These are phyloP conservation scores for Ectobius pallidus DNA, from an alignment of 2,888 invertebrate genomes.

Conservation along the genomic window DNA sequence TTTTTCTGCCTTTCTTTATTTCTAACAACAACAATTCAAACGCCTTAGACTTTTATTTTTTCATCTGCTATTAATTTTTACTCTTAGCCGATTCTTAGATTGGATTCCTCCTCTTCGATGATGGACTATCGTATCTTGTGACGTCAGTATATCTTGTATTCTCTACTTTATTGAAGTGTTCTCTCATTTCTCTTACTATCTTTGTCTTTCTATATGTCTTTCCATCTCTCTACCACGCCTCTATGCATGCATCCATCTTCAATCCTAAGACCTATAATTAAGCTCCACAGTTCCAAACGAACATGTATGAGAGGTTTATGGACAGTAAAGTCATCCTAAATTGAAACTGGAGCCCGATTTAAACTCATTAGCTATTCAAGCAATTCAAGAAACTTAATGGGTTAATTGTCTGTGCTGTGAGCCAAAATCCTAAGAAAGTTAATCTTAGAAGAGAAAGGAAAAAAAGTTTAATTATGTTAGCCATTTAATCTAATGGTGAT, in stretches of 20 bases:
- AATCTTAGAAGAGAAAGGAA: no score
- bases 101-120: slow-evolving; percentile 18
- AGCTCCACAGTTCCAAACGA: slow-evolving; percentile 16
- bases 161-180: slow-evolving; percentile 20
- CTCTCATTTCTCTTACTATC: no score
- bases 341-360: slow-evolving; percentile 22
- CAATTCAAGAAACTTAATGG: no score
- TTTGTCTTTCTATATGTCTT: no score
- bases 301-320: slow-evolving; percentile 17
- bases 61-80: slow-evolving; percentile 13
- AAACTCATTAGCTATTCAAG: slow-evolving; percentile 6
- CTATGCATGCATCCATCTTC: slow-evolving; percentile 34
- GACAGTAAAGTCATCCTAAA: slow-evolving; percentile 20
- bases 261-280: slow-evolving; percentile 34
- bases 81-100: neutral
- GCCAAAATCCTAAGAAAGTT: no score
- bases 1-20: neutral
- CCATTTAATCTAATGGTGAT: no score
- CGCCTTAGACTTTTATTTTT: slow-evolving; percentile 1
- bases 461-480: no score
- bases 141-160: slow-evolving; percentile 10
- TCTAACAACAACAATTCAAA: slow-evolving; percentile 8
- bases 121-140: neutral
- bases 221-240: slow-evolving; percentile 23
- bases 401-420: no score